Base-by-base conservation (phyloP, 2,888 invertebrate species). In the Sphaerophoria taeniata region DNA sequence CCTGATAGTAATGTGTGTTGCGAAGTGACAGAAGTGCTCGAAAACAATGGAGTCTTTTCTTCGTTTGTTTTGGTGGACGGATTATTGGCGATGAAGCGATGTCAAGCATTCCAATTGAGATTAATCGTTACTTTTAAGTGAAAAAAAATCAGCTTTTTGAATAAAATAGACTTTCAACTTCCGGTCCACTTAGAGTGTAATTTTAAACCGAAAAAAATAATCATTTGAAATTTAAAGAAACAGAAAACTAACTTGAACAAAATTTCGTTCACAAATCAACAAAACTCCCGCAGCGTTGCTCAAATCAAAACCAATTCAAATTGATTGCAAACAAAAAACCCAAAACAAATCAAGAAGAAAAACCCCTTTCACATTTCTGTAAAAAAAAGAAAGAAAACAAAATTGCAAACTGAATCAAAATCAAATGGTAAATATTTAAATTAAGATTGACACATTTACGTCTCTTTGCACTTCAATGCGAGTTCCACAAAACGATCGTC, bases 371-470 rank as follows among this genome's bases (percentile, higher is more conserved):
- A 70, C 39, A 36, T 43, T 6, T 9, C 3, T n/a, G 47, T 24
- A 24, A 24, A 49, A 65, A 36, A 12, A 12, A 65, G 49, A 34
- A 9, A 43, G 43, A 43, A 43, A 43, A 9, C 12, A 31, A 33
- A 65, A 34, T 45, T 24, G 45, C 24, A 24, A 69, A 67, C 69
- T 72, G 56, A 82, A 77, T 69, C 53, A 53, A 67, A 70, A 77
- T 69, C 53, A 53, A 67, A 70, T 76, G 65, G 76, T 51, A 76
- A 60, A 76, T 72, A 82, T 77, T 76, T 67, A 76, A 77, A 77
- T 72, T 43, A 34, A 76, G 63, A 82, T 60, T 82, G 71, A 82
- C 82, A 73, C 49, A 73, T 73, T 73, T 69, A 69, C 61, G 76
- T 72, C 71, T 67, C 58, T 63, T 69, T 82, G 63, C 77, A 77